Base-by-base conservation (phyloP, 2,888 invertebrate genomes). In the Netelia virgata region DNA sequence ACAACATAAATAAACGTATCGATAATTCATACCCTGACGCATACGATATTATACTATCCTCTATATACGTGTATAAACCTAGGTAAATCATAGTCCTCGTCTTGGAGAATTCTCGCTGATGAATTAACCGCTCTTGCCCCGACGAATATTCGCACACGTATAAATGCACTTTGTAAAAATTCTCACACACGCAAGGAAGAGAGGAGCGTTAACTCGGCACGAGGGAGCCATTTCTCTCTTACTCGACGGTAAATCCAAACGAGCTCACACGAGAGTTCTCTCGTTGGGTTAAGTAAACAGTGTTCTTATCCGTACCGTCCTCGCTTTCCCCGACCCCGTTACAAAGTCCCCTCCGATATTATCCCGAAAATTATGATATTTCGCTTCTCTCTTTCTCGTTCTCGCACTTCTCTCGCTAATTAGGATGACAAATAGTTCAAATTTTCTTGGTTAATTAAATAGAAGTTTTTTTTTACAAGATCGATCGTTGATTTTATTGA, bases 321-420 rank as follows among this genome's bases (percentile, higher is more conserved):
- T 53, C 70, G 79, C 83, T 83, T 83, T 83, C 79, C 83, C 79
- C 83, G 83, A 83, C 79, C 83, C 72, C 83, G 83, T 83, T 83
- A 75, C 61, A 73, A 36, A n/a, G 41, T 61, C 80, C 61, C 41
- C 72, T 10, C 36, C 16, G n/a, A 53, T 50, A 53, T 69, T 75
- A 80, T 20, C 68, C 79, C 76, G 36, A 84, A 84, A 84, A 84
- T 80, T 76, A 73, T 59, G 11, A 8, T 18, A 41, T 28, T 69
- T 64, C 14, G 23, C 28, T 63, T 59, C 20, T 20, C 20, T 59
- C 59, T 59, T 10, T 11, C 20, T 59, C 20, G 10, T 20, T 59
- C 59, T 59, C 20, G 20, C 36, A 36, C 6, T 6, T 36, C 5
- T 36, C 11, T 59, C 3, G 23, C 23, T 6, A 59, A 59, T 59